Evolutionary conservation across 2,113 vertebrate genomes (phyloP).

Genomic region (Mobula hypostoma): DNA sequence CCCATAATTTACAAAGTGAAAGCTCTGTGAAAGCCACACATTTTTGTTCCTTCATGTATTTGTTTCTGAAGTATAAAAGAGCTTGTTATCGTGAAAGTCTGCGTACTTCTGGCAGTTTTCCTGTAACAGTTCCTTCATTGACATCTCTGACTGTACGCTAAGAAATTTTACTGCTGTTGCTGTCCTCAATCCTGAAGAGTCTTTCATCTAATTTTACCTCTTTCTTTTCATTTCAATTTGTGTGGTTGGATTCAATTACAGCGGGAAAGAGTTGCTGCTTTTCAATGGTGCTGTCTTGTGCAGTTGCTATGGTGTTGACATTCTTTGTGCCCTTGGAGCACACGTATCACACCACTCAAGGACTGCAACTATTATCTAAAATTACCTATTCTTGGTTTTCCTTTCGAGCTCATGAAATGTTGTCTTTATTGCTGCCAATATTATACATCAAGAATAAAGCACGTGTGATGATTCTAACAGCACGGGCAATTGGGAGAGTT

Average conservation of each 20-base stretch:
- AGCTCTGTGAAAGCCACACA: background rate
- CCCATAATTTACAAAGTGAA: conserved; percentile 4
- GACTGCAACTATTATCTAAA: background rate
- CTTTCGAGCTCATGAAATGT: background rate
- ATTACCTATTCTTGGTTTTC: background rate
- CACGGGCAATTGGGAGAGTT: background rate
- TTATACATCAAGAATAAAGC: too few species aligned
- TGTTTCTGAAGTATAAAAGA: conserved; percentile 14
- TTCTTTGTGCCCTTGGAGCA: conserved; percentile 10
- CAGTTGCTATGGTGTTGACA: conserved; percentile 15
- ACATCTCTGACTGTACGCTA: conserved; percentile 5
- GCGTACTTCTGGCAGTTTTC: background rate
- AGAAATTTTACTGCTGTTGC: background rate
- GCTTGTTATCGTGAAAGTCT: background rate
- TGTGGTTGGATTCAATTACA: background rate
- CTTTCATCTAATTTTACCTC: conserved; percentile 2
- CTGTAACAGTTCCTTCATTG: background rate
- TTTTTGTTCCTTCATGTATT: conserved; percentile 4
- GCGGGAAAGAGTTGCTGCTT: background rate
- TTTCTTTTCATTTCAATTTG: background rate
- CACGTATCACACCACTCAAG: background rate
- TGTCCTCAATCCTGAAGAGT: background rate
- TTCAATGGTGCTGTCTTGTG: background rate
- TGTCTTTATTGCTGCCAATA: background rate
- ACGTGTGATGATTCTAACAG: background rate